A percentile compares a stretch with the other conserved stretches of the same genome.
phyloP scores from a whole-genome alignment of 2,797 vertebrate species.

The Poecile montanus region DNA sequence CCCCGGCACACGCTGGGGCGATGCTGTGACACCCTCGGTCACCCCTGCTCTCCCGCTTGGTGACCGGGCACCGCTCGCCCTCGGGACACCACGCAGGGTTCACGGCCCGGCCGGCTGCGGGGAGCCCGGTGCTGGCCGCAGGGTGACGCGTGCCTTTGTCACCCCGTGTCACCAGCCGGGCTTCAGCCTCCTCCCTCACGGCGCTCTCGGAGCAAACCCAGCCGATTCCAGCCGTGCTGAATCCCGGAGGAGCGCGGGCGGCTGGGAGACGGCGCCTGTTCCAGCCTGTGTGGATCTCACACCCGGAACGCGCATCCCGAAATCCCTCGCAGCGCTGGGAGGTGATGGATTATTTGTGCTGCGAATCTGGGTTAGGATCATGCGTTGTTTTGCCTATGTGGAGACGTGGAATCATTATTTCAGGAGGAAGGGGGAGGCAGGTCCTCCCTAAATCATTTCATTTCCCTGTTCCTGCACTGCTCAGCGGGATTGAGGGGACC shows the following conservation, averaged over 20 bases:
- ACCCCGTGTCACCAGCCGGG: neutral
- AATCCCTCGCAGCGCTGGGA: neutral
- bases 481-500: neutral
- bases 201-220: rapidly evolving
- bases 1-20: rapidly evolving
- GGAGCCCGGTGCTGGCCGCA: rapidly evolving
- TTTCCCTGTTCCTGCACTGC: rapidly evolving
- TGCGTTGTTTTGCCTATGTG: neutral
- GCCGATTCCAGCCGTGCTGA: rapidly evolving
- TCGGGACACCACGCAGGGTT: rapidly evolving
- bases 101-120: rapidly evolving
- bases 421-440: neutral
- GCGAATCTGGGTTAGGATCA: neutral
- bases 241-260: neutral
- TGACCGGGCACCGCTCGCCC: neutral
- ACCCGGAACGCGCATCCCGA: neutral
- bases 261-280: neutral
- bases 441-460: neutral
- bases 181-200: neutral
- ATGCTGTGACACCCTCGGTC: neutral
- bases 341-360: neutral
- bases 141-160: neutral
- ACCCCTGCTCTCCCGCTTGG: rapidly evolving
- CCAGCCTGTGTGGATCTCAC: neutral
- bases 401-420: neutral